Evolutionary conservation across 2,888 invertebrate species (phyloP).

Genomic region (Synergus umbraculus): DNA sequence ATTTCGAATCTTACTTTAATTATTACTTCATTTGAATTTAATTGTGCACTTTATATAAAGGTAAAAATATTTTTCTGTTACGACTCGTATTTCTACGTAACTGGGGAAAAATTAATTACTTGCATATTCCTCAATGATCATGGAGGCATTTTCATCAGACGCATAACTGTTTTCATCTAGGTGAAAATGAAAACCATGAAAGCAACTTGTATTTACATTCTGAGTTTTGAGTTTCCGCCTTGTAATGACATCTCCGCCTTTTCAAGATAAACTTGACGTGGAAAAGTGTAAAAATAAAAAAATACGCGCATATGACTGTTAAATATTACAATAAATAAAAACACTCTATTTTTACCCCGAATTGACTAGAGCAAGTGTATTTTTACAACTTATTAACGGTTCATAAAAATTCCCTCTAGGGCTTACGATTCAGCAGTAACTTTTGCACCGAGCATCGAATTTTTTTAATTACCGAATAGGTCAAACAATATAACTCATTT

Average conservation of each 20-base stretch:
- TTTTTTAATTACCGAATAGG: not conserved
- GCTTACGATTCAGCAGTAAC: not conserved
- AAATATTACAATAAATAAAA: no score
- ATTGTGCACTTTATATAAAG: not conserved
- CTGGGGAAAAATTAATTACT: not conserved
- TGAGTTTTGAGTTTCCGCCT: not conserved
- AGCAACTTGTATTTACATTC: not conserved
- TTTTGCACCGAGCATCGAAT: not conserved
- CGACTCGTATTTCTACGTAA: not conserved
- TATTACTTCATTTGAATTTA: not conserved
- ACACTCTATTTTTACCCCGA: no score
- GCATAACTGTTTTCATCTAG: not conserved
- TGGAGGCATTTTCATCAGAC: not conserved
- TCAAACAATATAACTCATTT: not conserved
- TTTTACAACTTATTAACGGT: no score
- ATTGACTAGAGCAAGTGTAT: no score
- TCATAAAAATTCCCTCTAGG: not conserved
- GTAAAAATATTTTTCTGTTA: not conserved
- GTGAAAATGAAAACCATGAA: not conserved
- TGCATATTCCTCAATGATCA: not conserved
- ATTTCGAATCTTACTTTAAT: not conserved
- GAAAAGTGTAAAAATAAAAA: not conserved
- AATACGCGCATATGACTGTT: not conserved
- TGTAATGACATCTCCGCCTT: not conserved
- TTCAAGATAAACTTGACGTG: not conserved